phyloP scores from a whole-genome alignment of 1,140 invertebrate genomes.

The Sycobia sp. region DNA sequence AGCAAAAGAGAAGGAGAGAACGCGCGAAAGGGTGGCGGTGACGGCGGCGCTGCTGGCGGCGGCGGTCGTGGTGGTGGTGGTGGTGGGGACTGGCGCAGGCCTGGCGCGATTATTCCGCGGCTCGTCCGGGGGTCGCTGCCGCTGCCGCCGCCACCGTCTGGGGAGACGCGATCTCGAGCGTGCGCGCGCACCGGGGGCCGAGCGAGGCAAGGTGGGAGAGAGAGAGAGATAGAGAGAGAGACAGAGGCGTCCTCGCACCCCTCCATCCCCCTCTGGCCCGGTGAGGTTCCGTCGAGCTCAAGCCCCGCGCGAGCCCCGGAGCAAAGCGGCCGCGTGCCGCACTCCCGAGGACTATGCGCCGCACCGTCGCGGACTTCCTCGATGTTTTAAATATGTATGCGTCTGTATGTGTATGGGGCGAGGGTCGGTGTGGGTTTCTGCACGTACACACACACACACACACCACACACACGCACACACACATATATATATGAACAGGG shows the following conservation, averaged over 20 bases:
- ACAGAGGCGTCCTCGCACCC: neutral
- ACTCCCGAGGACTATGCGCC: neutral
- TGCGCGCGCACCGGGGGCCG: neutral
- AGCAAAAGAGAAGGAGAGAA: no score
- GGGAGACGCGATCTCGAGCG: neutral
- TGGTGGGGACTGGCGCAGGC: slow-evolving; percentile 13
- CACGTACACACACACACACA: no score
- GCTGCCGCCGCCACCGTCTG: slow-evolving; percentile 9
- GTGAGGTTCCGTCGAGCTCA: neutral
- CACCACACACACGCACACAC: no score
- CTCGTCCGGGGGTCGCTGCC: neutral
- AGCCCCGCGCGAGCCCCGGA: neutral
- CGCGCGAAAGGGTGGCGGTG: no score
- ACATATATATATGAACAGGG: no score
- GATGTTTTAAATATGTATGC: no score
- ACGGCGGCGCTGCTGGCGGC: neutral
- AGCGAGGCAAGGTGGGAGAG: neutral
- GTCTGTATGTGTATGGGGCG: no score
- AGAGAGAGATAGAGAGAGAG: neutral
- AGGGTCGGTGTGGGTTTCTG: no score
- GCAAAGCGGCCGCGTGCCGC: neutral
- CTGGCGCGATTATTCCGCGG: neutral
- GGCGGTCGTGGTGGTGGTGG: no score
- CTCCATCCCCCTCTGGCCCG: neutral
- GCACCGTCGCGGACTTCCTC: no score